phyloP scores from a whole-genome alignment of 1,140 invertebrate genomes.

The Pseudomyrmex pallidus region DNA sequence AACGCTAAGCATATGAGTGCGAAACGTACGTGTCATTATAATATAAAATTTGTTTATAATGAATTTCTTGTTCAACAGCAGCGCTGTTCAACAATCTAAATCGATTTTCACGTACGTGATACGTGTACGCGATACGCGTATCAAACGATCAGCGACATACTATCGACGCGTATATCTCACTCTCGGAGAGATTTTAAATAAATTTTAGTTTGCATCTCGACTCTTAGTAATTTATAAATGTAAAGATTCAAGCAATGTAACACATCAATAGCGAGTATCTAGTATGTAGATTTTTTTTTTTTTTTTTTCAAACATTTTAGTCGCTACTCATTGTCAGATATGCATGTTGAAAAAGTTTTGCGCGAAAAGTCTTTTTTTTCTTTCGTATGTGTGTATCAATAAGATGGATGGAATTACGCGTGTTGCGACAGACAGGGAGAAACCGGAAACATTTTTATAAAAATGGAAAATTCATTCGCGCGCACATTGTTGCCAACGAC shows the following conservation, averaged over 20 bases:
- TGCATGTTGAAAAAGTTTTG: constrained; percentile 31
- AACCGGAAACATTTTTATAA: constrained; percentile 53
- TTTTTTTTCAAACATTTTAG: neutral
- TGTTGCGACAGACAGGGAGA: neutral
- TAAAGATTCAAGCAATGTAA: constrained; percentile 30
- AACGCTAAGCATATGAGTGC: neutral
- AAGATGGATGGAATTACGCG: constrained; percentile 33
- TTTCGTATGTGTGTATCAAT: constrained; percentile 20
- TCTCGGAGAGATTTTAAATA: constrained; percentile 27
- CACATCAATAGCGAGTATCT: constrained; percentile 42
- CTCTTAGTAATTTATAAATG: constrained; percentile 20
- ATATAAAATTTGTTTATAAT: too few species aligned
- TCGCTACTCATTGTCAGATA: constrained; percentile 46
- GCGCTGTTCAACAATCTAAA: too few species aligned
- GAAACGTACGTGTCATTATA: too few species aligned
- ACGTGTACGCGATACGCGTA: too few species aligned
- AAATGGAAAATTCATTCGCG: constrained; percentile 49
- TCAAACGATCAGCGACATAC: too few species aligned
- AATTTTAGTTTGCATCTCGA: constrained; percentile 19
- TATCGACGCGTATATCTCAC: neutral
- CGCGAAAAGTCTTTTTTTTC: neutral
- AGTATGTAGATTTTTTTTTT: constrained; percentile 30
- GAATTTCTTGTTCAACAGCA: too few species aligned
- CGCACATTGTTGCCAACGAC: constrained; percentile 19
- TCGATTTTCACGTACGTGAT: too few species aligned